Conservation (phyloP, 2,113 vertebrate genomes). For the Larimichthys polyactis region DNA sequence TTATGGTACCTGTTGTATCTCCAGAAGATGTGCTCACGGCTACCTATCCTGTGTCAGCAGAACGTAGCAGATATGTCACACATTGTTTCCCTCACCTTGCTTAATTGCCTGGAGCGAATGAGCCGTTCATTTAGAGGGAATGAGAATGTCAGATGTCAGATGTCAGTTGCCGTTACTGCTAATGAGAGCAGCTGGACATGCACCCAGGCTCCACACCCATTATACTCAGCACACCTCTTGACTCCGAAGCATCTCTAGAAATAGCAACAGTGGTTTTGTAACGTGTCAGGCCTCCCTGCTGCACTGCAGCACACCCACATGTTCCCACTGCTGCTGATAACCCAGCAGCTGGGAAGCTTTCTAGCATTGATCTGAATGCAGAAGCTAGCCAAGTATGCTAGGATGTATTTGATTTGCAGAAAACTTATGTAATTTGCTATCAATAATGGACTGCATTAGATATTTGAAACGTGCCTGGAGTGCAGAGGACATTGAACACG, state of each 20-base stretch:
- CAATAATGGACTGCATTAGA: not conserved
- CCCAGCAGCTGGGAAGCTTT: slow-evolving; percentile 34
- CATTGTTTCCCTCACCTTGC: slow-evolving; percentile 2
- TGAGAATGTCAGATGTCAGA: slow-evolving; percentile 25
- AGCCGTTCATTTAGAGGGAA: slow-evolving; percentile 18
- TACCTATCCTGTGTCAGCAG: slow-evolving; percentile 3
- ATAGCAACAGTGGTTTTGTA: slow-evolving; percentile 69
- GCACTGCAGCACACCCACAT: slow-evolving; percentile 77
- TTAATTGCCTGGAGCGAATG: not conserved
- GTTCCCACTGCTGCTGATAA: slow-evolving; percentile 46
- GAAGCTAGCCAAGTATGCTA: not conserved
- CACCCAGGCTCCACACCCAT: slow-evolving; percentile 45
- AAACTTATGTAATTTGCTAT: not conserved
- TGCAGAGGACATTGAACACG: not conserved
- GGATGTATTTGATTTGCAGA: slow-evolving; percentile 33
- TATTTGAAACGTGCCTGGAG: not conserved
- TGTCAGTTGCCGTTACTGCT: slow-evolving; percentile 26
- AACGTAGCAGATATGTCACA: slow-evolving; percentile 24
- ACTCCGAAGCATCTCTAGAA: slow-evolving; percentile 55
- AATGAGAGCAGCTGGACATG: slow-evolving; percentile 50
- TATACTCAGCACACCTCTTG: slow-evolving; percentile 39
- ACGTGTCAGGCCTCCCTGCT: slow-evolving; percentile 67
- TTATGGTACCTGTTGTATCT: not conserved
- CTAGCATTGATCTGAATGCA: slow-evolving; percentile 53
- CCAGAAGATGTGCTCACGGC: not conserved